Conservation (phyloP, 2,113 vertebrate species). For the Prolemur simus region DNA sequence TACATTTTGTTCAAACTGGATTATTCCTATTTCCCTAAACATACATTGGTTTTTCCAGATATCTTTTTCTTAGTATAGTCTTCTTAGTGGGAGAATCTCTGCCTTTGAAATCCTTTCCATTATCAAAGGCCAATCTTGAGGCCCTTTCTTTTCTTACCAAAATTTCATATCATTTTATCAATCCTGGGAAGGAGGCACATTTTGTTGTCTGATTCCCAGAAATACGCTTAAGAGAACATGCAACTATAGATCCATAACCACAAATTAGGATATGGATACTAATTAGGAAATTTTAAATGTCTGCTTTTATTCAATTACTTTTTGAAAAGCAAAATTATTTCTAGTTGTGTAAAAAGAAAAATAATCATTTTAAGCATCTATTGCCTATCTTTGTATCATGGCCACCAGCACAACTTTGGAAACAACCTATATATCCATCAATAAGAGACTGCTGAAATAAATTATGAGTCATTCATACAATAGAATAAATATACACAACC, state of each 20-base stretch:
- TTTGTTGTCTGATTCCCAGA: neutral
- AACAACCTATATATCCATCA: neutral
- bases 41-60: neutral
- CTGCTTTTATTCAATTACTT: neutral
- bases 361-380: neutral
- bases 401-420: neutral
- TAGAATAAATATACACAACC: neutral
- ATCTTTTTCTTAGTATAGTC: neutral
- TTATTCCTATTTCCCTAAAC: neutral
- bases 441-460: neutral
- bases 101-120: conserved; percentile 1
- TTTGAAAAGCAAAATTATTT: neutral
- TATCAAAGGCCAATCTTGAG: neutral
- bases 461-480: neutral
- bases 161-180: neutral
- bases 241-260: neutral
- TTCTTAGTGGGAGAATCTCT: neutral
- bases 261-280: neutral
- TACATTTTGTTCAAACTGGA: neutral
- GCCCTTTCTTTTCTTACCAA: neutral
- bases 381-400: neutral
- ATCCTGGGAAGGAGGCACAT: neutral
- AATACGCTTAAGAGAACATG: neutral
- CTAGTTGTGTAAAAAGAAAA: neutral
- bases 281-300: neutral